Base-by-base conservation (phyloP, 2,888 invertebrate genomes). In the Drosophila niveifrons region DNA sequence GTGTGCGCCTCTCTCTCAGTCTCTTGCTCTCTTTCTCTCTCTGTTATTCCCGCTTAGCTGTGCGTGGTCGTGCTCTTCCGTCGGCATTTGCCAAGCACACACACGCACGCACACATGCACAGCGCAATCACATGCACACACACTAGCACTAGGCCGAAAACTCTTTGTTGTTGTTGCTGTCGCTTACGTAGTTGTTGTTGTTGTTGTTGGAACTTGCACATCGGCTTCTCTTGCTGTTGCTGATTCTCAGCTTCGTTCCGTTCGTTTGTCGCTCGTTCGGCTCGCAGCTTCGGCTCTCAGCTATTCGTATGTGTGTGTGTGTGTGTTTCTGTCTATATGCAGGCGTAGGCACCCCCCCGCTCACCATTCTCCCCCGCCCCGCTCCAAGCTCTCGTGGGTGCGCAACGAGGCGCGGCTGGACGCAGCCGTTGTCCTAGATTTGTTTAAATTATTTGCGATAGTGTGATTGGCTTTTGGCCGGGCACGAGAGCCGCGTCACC, bases 371-470 rank as follows among this genome's bases (percentile, higher is more conserved):
- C 78, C 62, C 51, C 81, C 66, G 58, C 56, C 51, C 58, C 88
- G 80, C 83, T 82, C 78, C 78, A 79, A 85, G 83, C 68, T 44
- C 58, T 15, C 28, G 61, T 66, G 73, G 67, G 66, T 66, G 71
- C 62, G 48, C 66, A 63, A n/a, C 47, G 46, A 56, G 59, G 46
- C 23, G 66, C 56, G 53, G 55, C 47, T 39, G 62, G 77, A 75
- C 72, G 82, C 7, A 48, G 13, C 18, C 63, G 85, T 77, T 91
- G 92, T 90, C 91, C 91, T 91, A 92, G 91, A 90, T 91, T 91
- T 92, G 91, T 91, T 91, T 90, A 90, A 91, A 91, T 88, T 89
- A 89, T 91, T 90, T 91, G 91, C 91, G 91, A 91, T 91, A 91
- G 92, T 91, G 91, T 92, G 92, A 91, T 91, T 91, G 91, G 91